Conservation (phyloP, 2,797 vertebrate genomes). For the Siniperca obscura region DNA sequence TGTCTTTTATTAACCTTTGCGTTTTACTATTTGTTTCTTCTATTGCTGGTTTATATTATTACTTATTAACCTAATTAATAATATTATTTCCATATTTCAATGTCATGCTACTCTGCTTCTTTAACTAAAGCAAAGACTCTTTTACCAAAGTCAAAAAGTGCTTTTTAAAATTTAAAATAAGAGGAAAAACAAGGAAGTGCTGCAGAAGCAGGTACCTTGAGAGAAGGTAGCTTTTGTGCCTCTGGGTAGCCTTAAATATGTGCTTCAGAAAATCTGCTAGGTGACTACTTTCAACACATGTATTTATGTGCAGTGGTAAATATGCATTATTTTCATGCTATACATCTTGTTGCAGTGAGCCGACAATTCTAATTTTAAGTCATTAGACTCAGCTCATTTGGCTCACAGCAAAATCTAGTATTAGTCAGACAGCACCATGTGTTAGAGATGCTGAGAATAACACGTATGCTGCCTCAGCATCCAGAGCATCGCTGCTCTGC, state of each 20-base stretch:
- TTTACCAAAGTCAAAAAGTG: not conserved
- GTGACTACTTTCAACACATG: conserved; percentile 13
- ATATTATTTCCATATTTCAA: not conserved
- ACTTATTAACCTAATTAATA: not conserved
- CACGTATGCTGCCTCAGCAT: conserved; percentile 57
- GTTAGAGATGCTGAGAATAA: conserved; percentile 43
- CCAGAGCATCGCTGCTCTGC: not conserved
- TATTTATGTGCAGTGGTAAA: conserved; percentile 14
- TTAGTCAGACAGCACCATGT: conserved; percentile 48
- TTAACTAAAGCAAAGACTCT: not conserved
- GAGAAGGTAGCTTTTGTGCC: conserved; percentile 13
- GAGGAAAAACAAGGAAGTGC: not conserved
- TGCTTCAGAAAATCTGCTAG: conserved; percentile 13
- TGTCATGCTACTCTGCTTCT: not conserved
- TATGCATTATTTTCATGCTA: not conserved
- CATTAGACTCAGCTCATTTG: conserved; percentile 66
- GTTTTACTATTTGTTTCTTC: not conserved
- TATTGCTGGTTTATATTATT: not conserved
- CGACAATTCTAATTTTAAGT: conserved; percentile 61
- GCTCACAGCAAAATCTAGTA: conserved; percentile 47
- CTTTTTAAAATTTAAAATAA: not conserved
- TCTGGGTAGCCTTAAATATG: conserved; percentile 5
- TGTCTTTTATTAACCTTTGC: not conserved
- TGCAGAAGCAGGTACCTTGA: conserved; percentile 8
- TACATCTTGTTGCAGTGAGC: conserved; percentile 39